Evolutionary conservation across 1,140 invertebrate genomes (phyloP), one percentile per base, ranked within the genome.

Genomic region (Heliconius hewitsoni): DNA sequence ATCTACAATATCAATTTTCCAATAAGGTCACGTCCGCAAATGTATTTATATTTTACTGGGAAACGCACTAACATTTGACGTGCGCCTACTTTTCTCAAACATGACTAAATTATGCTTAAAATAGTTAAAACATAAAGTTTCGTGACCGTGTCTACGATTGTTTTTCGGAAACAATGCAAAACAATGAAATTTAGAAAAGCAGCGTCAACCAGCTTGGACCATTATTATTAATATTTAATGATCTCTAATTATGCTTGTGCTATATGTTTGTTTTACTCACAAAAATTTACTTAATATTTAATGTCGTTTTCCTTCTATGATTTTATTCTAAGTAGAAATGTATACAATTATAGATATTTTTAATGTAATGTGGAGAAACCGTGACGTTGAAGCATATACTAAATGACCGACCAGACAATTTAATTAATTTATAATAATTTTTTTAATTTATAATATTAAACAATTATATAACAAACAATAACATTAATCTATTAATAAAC

Each of bases 191-290:
- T 83, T 80, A 76, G 76, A 34, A 79, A 81, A 79, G 81, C 70
- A 50, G 42, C 66, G 74, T 46, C 74, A 16, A 37, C 74, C 23
- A 39, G 72, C 60, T 79, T 74, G 74, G 72, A 74, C 73, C 76
- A 82, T 84, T 84, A 77, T 82, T 66, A 80, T 84, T 82, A 82
- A 84, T 82, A 82, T 80, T 80, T 78, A 78, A 72, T 76, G 60
- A 76, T 79, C 78, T 82, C 78, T 79, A 79, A 77, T 75, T 76
- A 60, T 39, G 50, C 34, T 37, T 46, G 42, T 46, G 66, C 50
- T 66, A 23, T 27, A 23, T 11, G 60, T 66, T 66, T 66, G 60
- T 27, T 66, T 66, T 66, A 27, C 60, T 11, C 13, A 27, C 2
- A 60, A 60, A 23, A 23, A 9, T 5, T 4, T 50, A 42, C 13